Evolutionary conservation across 2,113 vertebrate species (phyloP).

Genomic region (Romanogobio albipinnatus): DNA sequence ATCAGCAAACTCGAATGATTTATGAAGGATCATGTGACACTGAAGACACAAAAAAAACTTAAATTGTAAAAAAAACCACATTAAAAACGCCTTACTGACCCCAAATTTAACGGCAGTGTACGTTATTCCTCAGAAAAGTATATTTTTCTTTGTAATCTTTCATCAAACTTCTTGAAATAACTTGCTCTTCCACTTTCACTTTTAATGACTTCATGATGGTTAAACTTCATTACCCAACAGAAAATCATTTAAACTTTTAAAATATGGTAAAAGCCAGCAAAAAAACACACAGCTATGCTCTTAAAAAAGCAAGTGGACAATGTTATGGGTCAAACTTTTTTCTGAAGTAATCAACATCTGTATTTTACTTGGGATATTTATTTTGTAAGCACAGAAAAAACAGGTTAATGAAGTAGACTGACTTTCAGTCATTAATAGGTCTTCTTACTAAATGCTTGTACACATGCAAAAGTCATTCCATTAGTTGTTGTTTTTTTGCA

Average conservation of each 20-base stretch:
- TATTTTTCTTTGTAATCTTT: constrained; percentile 6
- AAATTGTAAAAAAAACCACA: no score
- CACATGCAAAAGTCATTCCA: neutral
- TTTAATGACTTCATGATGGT: neutral
- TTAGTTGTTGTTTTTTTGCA: neutral
- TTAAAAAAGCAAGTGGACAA: neutral
- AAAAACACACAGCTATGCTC: neutral
- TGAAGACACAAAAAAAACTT: neutral
- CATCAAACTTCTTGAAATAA: neutral
- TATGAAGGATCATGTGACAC: neutral
- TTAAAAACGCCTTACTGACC: no score
- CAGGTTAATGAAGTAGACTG: neutral
- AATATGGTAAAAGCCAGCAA: neutral
- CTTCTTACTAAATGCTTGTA: neutral
- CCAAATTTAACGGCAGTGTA: neutral
- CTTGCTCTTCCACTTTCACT: neutral
- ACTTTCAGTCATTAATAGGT: neutral
- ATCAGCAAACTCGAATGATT: neutral
- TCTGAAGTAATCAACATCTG: neutral
- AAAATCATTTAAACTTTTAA: neutral
- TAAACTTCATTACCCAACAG: neutral
- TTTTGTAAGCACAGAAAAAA: neutral
- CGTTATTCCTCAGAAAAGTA: neutral
- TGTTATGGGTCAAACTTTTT: neutral
- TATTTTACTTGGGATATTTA: neutral